Base-by-base conservation (phyloP, 2,113 vertebrate species). In the Boulengeromyrus knoepffleri region DNA sequence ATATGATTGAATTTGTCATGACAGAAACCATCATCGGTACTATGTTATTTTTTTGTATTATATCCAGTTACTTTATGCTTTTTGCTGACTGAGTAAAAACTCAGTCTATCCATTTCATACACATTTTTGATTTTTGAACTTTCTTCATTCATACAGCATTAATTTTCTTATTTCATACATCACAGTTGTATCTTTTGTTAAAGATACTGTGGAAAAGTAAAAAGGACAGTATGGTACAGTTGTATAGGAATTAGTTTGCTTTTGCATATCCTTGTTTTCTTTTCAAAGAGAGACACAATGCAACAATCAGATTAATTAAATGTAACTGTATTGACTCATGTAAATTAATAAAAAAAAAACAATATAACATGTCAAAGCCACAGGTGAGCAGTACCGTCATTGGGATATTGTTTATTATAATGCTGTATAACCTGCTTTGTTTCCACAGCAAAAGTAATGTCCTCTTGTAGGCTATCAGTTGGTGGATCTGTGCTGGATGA, bases 381-480 rank as follows among this genome's bases (percentile, higher is more conserved):
- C 36, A 42, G 36, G 36, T 80, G 4, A 42, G 74, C 13, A 42
- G 74, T 42, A 80, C 15, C 6, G 1, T 21, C 19, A 56, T 24
- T 21, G 24, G 39, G 10, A 10, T 15, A 66, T 50, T 56, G 19
- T 87, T 88, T 88, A 27, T 27, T 89, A 7, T 66, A 50, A 24
- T 88, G 70, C 50, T 70, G 3, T 13, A 77, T 21, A 91, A 88
- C n/a, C 80, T 85, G 21, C 24, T 46, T 46, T 85, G 83, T 89
- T 85, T 21, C 74, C 24, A 85, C 46, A 96, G 96, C 92, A 88
- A 94, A 92, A 15, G 90, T 93, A 50, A 92, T 93, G 74, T 93
- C 94, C 9, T 89, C 91, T 77, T 95, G 93, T 90, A 94, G 91
- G 86, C 92, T 96, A n/a, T 87, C 91, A 12, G 58, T 94, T 84